Percentiles rank a stretch among this genome's conserved stretches.
These are phyloP conservation scores for Drosophila emarginata DNA, from an alignment of 2,888 invertebrate species.

Conservation along the genomic window DNA sequence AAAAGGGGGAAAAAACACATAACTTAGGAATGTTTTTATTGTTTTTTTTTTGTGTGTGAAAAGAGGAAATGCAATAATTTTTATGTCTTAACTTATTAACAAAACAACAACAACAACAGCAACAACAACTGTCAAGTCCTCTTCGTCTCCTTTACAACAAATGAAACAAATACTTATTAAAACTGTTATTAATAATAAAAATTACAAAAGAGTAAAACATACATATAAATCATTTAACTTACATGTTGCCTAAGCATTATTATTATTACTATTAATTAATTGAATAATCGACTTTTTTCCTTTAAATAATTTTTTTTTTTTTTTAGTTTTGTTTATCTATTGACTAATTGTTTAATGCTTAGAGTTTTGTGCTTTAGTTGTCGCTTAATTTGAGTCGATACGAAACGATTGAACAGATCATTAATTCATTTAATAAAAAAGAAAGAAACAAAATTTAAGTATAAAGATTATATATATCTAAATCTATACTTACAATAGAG, in stretches of 20 bases:
- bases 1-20: not conserved
- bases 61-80: constrained; percentile 45
- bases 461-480: not conserved
- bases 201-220: not conserved
- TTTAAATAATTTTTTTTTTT: not conserved
- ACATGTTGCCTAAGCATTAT: constrained; percentile 2
- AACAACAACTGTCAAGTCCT: not conserved
- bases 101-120: not conserved
- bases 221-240: not conserved
- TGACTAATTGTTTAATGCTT: not conserved
- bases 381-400: not conserved
- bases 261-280: not conserved
- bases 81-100: constrained; percentile 41
- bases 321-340: not conserved
- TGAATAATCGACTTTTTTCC: not conserved
- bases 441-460: not conserved
- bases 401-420: not conserved
- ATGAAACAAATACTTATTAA: not conserved
- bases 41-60: constrained; percentile 14
- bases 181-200: not conserved
- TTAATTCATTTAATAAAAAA: constrained; percentile 1
- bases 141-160: not conserved
- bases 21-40: constrained; percentile 39
- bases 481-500: constrained; percentile 39
- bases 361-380: not conserved